Evolutionary conservation across 2,113 vertebrate genomes (phyloP), one percentile per base, ranked within the genome.

Genomic region (Miniopterus natalensis): DNA sequence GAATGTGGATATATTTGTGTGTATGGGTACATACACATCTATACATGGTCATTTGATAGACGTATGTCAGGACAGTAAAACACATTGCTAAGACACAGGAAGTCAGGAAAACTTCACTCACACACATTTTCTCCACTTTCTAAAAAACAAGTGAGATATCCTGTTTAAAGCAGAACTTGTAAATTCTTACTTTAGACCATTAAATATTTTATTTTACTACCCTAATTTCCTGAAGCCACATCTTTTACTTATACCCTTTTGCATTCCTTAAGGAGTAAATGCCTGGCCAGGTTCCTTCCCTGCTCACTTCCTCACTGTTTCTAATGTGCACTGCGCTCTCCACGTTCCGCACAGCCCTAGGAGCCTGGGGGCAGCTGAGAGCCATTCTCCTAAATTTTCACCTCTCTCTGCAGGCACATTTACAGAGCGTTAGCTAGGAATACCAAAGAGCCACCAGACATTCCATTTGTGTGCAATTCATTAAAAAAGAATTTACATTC

Each of bases 401-500:
- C 1, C 84, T 47, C 80, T 47, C 80, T 84, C 84, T 74, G 3
- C 10, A 73, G 88, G 79, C 85, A 77, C 42, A 84, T 96, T 97
- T 96, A 90, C 77, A 61, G 27, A 92, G 95, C 85, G 95, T 90
- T 81, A 90, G 83, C 95, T 88, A 89, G 95, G 92, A 92, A 95
- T 59, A 95, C 90, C 93, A 88, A 93, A 78, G 31, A 90, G n/a
- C 85, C 75, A 65, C 57, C 63, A 70, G 87, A 59, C 57, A 57
- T 49, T n/a, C 36, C 73, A 68, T 36, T 47, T 81, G 57, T 92
- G 88, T 84, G 66, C 66, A 68, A 40, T 84, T 81, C 74, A 85
- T 73, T 85, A 47, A 90, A 59, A 66, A 94, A 79, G 47, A 84
- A 45, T 78, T 65, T 71, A 84, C 40, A 18, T 88, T 68, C 84